Evolutionary conservation across 2,113 vertebrate species (phyloP), one percentile per base, ranked within the genome.

Genomic region (Cyanistes caeruleus): DNA sequence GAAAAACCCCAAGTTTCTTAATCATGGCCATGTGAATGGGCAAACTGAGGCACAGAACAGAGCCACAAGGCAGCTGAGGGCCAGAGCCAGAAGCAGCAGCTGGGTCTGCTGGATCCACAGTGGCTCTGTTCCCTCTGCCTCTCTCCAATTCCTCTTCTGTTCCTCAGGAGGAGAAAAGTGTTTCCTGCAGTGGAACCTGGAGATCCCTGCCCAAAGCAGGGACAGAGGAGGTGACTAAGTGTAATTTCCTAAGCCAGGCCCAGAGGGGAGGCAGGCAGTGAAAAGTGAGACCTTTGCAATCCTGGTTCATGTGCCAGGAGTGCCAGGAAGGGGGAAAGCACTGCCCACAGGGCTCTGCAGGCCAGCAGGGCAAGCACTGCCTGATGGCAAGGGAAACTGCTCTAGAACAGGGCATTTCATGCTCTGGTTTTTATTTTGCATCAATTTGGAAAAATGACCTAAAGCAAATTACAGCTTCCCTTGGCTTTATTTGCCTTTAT

Each of bases 121-220:
- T 3, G 25, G 2, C 39, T 51, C 24, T 60, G 41, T 0, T 9
- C n/a, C 8, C 2, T 2, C 10, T 1, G 17, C 11, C 6, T 4
- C n/a, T 20, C 58, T 31, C 25, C 43, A 27, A 1, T 2, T 70
- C 68, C 43, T 65, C 15, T 25, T 27, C 53, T 64, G 1, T 1
- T 69, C 41, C 55, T 58, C 51, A 15, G 30, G 4, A 58, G 25
- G 15, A 8, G 10, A 24, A 62, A 72, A 31, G 4, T 23, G 2
- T 44, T 83, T 67, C 11, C 5, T 67, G 10, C 35, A 30, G 35
- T 17, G 62, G 35, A 27, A 46, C 10, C 12, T 19, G 25, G 41
- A 44, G 11, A 19, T 31, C 33, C 4, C 10, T 44, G 62, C 53
- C n/a, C 70, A 44, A 4, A 18, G 41, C 41, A 90, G 59, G 53